A percentile compares a stretch with the other conserved stretches of the same genome.
Conservation (phyloP, 2,888 invertebrate species). For the Clistopyga incitator region DNA sequence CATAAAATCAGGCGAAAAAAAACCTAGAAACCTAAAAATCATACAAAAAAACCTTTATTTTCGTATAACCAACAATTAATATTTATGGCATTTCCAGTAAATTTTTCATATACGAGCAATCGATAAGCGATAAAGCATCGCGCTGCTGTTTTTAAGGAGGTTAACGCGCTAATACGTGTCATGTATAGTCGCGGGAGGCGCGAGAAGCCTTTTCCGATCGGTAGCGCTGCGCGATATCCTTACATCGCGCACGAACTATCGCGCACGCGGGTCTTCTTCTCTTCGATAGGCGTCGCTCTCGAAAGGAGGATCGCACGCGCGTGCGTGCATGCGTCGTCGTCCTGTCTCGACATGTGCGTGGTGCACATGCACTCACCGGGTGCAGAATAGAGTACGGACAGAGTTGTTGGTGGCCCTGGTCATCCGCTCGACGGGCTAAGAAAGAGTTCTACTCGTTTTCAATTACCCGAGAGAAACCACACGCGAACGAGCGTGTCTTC, state of each 20-base stretch:
- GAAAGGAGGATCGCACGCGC: slow-evolving; percentile 31
- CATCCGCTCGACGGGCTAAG: slow-evolving; percentile 32
- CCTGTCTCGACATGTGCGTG: not conserved
- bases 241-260: not conserved
- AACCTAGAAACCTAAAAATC: too few relatives aligned
- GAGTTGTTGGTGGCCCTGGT: slow-evolving; percentile 29
- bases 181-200: not conserved
- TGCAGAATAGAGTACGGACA: not conserved
- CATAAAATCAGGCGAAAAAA: too few relatives aligned
- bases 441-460: slow-evolving; percentile 71
- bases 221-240: not conserved
- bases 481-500: slow-evolving; percentile 71
- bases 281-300: not conserved
- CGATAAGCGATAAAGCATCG: too few relatives aligned
- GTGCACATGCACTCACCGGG: too few relatives aligned
- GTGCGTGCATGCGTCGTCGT: slow-evolving; percentile 17
- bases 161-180: not conserved
- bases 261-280: slow-evolving; percentile 22
- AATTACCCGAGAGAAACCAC: slow-evolving; percentile 77
- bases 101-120: too few relatives aligned
- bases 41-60: too few relatives aligned
- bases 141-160: too few relatives aligned
- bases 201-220: slow-evolving; percentile 33
- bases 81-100: too few relatives aligned
- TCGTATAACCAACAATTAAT: too few relatives aligned